Evolutionary conservation across 1,140 invertebrate species (phyloP).

Genomic region (Drosophila biarmipes): DNA sequence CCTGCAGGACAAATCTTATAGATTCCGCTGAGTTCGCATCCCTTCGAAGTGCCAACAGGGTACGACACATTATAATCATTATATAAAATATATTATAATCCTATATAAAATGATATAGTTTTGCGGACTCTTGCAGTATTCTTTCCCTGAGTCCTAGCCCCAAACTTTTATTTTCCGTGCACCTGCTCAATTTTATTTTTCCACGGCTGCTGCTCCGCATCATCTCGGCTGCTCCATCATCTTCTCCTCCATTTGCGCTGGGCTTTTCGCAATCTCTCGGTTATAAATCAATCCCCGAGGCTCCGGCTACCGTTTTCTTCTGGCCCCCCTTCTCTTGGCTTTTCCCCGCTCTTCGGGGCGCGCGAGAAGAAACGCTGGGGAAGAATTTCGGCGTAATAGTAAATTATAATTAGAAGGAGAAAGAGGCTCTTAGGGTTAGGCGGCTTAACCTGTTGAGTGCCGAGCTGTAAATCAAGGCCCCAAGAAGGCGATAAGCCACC

Average conservation of each 20-base stretch:
- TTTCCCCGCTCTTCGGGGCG: not conserved
- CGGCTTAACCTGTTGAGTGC: conserved; percentile 59
- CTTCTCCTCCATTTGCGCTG: conserved; percentile 39
- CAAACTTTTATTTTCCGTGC: not conserved
- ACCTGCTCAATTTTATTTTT: conserved; percentile 37
- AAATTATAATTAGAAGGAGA: conserved; percentile 59
- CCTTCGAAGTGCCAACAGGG: no score
- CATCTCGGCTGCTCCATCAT: conserved; percentile 32
- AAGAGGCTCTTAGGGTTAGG: conserved; percentile 27
- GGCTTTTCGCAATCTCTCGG: conserved; percentile 64
- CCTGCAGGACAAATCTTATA: no score
- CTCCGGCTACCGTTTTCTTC: conserved; percentile 68
- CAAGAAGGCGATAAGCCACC: conserved; percentile 79
- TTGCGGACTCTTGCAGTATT: not conserved
- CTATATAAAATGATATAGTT: no score
- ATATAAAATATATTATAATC: no score
- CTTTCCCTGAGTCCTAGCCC: not conserved
- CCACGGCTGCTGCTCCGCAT: conserved; percentile 15
- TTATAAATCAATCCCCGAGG: conserved; percentile 74
- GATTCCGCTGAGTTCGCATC: no score
- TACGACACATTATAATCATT: no score
- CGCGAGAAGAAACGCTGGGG: not conserved
- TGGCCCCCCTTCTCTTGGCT: conserved; percentile 1
- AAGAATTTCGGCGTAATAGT: conserved; percentile 47
- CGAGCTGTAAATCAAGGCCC: conserved; percentile 72